A percentile compares a stretch with the other conserved stretches of the same genome.
Conservation (phyloP, 2,113 vertebrate species). For the Nibea coibor region DNA sequence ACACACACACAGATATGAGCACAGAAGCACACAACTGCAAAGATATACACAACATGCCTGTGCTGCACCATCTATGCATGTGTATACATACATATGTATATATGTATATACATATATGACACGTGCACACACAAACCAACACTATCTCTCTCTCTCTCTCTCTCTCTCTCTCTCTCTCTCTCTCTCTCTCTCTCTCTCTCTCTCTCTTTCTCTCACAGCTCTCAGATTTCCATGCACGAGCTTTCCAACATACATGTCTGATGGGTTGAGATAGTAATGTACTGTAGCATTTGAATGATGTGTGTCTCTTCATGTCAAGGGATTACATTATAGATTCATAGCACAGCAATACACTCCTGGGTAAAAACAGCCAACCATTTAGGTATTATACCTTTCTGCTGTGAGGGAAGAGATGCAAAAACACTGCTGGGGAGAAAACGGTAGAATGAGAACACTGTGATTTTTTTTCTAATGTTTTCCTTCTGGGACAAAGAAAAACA, state of each 20-base stretch:
- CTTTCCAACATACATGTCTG: slow-evolving; percentile 64
- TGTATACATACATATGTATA: not conserved
- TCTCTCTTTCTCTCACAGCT: slow-evolving; percentile 28
- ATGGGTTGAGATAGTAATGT: slow-evolving; percentile 66
- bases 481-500: not conserved
- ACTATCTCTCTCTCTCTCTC: not conserved
- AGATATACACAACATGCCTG: slow-evolving; percentile 30
- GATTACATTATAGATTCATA: slow-evolving; percentile 82
- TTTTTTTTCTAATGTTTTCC: too few species aligned
- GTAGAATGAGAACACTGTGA: too few species aligned
- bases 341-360: slow-evolving; percentile 57
- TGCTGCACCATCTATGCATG: slow-evolving; percentile 41
- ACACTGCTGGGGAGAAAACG: not conserved
- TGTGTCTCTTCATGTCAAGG: slow-evolving; percentile 66
- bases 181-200: too few species aligned
- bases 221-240: slow-evolving; percentile 65
- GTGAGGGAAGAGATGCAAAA: slow-evolving; percentile 21
- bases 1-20: slow-evolving; percentile 6
- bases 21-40: not conserved
- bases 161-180: too few species aligned
- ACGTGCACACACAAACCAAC: not conserved
- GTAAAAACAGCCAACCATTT: slow-evolving; percentile 59
- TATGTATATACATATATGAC: not conserved
- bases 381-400: slow-evolving; percentile 47
- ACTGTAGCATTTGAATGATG: slow-evolving; percentile 71